phyloP scores from a whole-genome alignment of 2,797 vertebrate genomes.

The Thamnophis elegans region DNA sequence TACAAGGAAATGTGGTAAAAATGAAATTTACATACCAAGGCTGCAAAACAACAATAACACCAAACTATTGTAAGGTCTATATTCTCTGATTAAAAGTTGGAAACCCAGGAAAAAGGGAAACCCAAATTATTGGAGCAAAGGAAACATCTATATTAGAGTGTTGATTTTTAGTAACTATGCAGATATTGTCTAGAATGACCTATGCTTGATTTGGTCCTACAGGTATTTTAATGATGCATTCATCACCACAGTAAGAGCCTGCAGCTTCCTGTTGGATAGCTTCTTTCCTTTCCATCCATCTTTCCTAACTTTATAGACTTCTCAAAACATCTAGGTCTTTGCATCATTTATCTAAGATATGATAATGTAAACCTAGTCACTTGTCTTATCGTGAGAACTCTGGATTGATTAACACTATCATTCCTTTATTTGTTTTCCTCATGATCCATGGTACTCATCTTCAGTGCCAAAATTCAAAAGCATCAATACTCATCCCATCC shows the following conservation, averaged over 20 bases:
- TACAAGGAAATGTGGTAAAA: constrained; percentile 5
- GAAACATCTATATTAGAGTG: neutral
- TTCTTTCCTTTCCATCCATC: neutral
- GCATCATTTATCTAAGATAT: neutral
- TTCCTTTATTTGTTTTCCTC: neutral
- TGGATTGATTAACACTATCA: neutral
- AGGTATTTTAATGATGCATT: neutral
- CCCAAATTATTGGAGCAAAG: neutral
- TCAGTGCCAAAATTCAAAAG: neutral
- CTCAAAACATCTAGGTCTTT: neutral
- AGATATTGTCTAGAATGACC: neutral
- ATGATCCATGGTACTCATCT: neutral
- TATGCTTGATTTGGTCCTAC: neutral
- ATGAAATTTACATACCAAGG: neutral
- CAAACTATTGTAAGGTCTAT: neutral
- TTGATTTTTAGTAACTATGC: neutral
- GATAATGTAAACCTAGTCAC: neutral
- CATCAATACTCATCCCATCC: neutral
- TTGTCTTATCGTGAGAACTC: neutral
- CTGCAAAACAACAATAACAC: neutral
- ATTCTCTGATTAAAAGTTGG: neutral
- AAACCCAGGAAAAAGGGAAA: neutral
- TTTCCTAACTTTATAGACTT: neutral
- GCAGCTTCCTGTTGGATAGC: neutral
- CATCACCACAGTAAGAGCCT: neutral